Conservation (phyloP, 1,140 invertebrate species). For the Lysiphlebus fabarum region DNA sequence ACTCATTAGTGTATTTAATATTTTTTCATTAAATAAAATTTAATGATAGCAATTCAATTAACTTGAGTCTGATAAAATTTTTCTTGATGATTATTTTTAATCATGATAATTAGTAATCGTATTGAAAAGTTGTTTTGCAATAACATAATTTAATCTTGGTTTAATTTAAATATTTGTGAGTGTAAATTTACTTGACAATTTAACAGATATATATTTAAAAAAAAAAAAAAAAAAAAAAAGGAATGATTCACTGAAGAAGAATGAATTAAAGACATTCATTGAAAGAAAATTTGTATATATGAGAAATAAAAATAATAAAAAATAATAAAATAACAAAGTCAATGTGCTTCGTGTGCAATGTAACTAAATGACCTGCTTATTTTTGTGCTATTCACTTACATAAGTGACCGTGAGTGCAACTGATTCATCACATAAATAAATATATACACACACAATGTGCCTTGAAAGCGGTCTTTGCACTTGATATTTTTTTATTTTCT, state of each 20-base stretch:
- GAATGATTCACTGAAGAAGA: too few species aligned
- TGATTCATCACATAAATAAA: neutral
- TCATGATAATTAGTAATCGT: constrained; percentile 4
- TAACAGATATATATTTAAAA: too few species aligned
- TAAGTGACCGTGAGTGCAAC: constrained; percentile 18
- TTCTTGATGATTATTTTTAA: too few species aligned
- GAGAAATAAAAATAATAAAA: too few species aligned
- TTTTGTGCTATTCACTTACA: constrained; percentile 19
- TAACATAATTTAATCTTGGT: too few species aligned
- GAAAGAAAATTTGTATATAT: too few species aligned
- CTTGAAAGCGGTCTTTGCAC: constrained; percentile 42
- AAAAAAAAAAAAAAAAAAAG: too few species aligned
- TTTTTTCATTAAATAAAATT: neutral
- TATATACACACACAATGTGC: constrained; percentile 20
- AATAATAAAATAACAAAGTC: neutral
- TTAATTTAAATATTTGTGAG: too few species aligned
- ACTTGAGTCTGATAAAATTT: constrained; percentile 7
- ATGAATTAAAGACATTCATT: too few species aligned
- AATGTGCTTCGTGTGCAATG: too few species aligned
- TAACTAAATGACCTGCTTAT: neutral
- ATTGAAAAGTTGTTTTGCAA: too few species aligned
- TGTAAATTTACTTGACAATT: too few species aligned
- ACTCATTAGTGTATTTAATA: constrained; percentile 2
- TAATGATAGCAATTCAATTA: constrained; percentile 30
- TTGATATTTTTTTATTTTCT: constrained; percentile 13